Base-by-base conservation (phyloP, 2,113 vertebrate species). In the Heterotilapia buettikoferi region DNA sequence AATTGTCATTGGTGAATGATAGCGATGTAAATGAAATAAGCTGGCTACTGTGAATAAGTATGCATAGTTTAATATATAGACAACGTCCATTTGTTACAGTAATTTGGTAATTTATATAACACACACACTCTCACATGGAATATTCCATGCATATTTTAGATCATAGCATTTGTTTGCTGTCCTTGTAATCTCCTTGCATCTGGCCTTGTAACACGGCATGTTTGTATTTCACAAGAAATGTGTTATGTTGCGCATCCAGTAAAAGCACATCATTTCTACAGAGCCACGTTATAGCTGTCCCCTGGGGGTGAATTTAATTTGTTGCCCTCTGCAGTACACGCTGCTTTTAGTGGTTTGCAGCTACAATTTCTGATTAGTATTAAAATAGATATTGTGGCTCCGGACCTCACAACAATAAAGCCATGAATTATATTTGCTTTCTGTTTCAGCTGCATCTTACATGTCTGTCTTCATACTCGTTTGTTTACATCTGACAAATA, bases 301-400 rank as follows among this genome's bases (percentile, higher is more conserved):
- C 94, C 90, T 14, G 50, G 56, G 92, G 88, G 63, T 73, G 87
- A 83, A 29, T 85, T 82, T 94, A 94, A 96, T 93, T 95, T 93
- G 95, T 91, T 90, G 89, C 68, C 90, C 86, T 92, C 89, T 84
- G 86, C 86, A 87, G 89, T 82, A 78, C 63, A 19, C n/a, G 86
- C 89, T 96, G 95, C 96, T 95, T 95, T 95, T 95, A 94, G 87
- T 86, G 59, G 80, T 92, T 92, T 90, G 80, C 86, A 84, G 90
- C 88, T 88, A 88, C 78, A 87, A 52, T 86, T 94, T 94, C 94
- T 94, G 95, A 95, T 96, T 95, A 92, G 91, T 57, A 90, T 86
- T 82, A 89, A 88, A 94, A 93, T 82, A 88, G 89, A 59, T 94
- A 91, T 87, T 89, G 88, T 88, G 85, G 84, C 92, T 47, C 88